phyloP scores from a whole-genome alignment of 2,888 invertebrate species.

The Noctua janthina region DNA sequence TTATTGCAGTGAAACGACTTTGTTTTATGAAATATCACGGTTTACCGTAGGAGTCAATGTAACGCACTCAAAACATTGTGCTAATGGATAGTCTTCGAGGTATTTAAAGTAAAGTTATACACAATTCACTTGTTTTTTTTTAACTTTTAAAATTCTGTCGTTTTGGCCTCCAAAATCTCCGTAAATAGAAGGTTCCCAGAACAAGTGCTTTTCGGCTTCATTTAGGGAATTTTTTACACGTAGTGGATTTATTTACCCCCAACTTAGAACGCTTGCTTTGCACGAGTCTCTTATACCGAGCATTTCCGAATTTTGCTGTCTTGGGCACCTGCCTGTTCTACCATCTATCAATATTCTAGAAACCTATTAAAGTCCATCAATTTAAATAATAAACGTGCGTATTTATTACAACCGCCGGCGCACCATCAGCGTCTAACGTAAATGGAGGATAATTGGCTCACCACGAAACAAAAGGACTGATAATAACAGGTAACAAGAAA shows the following conservation, averaged over 20 bases:
- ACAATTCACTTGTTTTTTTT: no score
- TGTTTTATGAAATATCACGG: no score
- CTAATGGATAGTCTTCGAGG: no score
- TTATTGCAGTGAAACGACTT: no score
- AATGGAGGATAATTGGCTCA: slow-evolving; percentile 52
- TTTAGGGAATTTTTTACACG: no score
- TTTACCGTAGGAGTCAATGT: no score
- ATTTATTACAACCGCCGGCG: slow-evolving; percentile 64
- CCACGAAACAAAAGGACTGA: slow-evolving; percentile 61
- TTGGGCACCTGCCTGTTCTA: not conserved
- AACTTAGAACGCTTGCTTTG: no score
- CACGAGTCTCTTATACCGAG: not conserved
- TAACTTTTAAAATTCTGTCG: no score
- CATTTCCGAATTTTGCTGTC: not conserved
- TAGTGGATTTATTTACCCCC: no score
- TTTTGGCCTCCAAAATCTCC: not conserved
- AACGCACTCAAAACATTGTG: no score
- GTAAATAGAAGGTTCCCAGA: not conserved
- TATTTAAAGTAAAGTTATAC: no score
- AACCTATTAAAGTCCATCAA: slow-evolving; percentile 55
- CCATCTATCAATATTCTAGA: not conserved
- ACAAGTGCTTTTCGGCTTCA: no score
- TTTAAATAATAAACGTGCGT: slow-evolving; percentile 51
- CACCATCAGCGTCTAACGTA: slow-evolving; percentile 55
- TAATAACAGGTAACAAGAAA: slow-evolving; percentile 54